Evolutionary conservation across 2,797 vertebrate genomes (phyloP), one percentile per base, ranked within the genome.

Genomic region (Arrhamphus sclerolepis): DNA sequence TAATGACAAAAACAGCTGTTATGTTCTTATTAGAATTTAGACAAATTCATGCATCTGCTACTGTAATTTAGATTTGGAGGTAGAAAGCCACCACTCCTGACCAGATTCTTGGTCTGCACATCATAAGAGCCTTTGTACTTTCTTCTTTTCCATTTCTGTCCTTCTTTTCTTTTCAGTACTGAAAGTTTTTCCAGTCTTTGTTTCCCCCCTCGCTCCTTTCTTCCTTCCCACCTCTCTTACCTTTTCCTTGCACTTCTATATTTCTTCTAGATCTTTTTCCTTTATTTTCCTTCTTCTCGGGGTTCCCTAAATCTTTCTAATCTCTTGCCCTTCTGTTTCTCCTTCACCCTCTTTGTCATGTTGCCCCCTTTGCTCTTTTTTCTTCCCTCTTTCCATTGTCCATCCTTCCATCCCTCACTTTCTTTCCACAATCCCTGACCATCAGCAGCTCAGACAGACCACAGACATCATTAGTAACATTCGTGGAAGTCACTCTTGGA

Each of bases 381-480:
- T 20, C 13, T 6, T 21, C 11, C 8, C 11, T 22, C 14, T 59
- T 46, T 60, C 64, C 63, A 53, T 75, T 56, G 11, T 52, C 43
- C 19, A 9, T 48, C 46, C 54, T 20, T 50, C 68, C 40, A 24
- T 51, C 61, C n/a, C 24, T 64, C 39, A 2, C 8, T 50, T 29
- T 66, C 56, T 59, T 65, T 53, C 44, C 54, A 57, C 62, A n/a
- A 14, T 54, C 31, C 40, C 49, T 66, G 66, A 60, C 72, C 77
- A 49, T 71, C 57, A 29, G 41, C 59, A 46, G 65, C 57, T 46
- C 26, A 70, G 69, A 75, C 56, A 52, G 50, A 78, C 81, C 81
- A 70, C 80, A 83, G 70, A 65, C 66, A 70, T 73, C 63, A 72
- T 81, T 58, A 77, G 58, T 40, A 47, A 72, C 58, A 62, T 71